These are phyloP conservation scores for Mus musculus DNA, from an alignment of 2,113 vertebrate species.

Conservation along the genomic window DNA sequence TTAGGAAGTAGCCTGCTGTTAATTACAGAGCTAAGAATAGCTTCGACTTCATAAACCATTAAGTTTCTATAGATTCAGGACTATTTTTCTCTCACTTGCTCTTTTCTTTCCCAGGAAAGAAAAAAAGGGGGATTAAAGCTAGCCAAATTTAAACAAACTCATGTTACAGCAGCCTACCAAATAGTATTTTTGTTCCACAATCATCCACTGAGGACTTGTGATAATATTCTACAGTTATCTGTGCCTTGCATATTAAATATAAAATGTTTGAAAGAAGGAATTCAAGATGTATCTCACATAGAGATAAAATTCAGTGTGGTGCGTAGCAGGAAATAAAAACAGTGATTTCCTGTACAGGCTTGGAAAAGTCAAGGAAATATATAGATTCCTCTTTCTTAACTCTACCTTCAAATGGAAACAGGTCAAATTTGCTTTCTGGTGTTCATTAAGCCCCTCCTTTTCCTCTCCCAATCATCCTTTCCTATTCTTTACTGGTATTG, in stretches of 20 bases:
- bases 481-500: background rate
- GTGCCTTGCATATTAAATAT: background rate
- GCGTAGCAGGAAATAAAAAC: background rate
- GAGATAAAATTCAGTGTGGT: background rate
- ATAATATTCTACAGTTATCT: background rate
- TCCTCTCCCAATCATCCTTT: background rate
- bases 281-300: background rate
- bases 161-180: conserved; percentile 2
- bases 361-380: background rate
- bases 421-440: background rate
- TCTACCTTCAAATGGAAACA: background rate
- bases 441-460: background rate
- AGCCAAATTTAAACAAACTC: conserved; percentile 38
- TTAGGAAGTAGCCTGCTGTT: conserved; percentile 76
- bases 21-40: conserved; percentile 82
- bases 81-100: background rate
- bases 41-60: conserved; percentile 56
- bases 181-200: background rate
- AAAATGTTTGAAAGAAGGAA: background rate
- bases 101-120: background rate
- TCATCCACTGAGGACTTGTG: background rate
- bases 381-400: conserved; percentile 9
- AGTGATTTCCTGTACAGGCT: background rate
- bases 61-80: conserved; percentile 34
- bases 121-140: conserved; percentile 40